These are phyloP conservation scores for Bucorvus abyssinicus DNA, from an alignment of 2,797 vertebrate species.

Conservation along the genomic window DNA sequence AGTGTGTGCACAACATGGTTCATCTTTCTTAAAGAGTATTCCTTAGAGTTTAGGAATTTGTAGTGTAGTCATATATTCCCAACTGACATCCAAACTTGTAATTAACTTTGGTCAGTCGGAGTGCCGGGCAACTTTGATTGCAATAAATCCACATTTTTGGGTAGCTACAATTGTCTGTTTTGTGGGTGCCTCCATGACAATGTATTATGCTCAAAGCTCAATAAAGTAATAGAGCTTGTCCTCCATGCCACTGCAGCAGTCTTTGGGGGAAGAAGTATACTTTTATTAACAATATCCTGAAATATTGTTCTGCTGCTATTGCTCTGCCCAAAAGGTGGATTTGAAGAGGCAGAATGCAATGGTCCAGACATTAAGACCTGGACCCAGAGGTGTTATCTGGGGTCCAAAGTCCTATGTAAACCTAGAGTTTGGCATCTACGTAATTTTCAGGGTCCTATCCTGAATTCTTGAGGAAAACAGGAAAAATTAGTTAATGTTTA, in stretches of 20 bases:
- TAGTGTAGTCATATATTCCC: too few species aligned
- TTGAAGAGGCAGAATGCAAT: background rate
- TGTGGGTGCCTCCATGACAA: background rate
- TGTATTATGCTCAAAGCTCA: background rate
- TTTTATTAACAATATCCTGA: background rate
- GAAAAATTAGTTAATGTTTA: background rate
- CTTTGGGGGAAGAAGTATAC: background rate
- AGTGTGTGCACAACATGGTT: too few species aligned
- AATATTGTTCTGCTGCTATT: background rate
- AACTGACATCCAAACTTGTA: too few species aligned
- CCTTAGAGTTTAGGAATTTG: too few species aligned
- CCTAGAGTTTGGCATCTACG: background rate
- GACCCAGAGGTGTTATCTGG: background rate
- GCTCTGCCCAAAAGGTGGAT: background rate
- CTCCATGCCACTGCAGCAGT: background rate
- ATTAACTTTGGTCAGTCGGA: too few species aligned
- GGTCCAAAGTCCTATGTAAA: background rate
- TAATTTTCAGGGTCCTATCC: background rate
- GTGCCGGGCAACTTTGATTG: too few species aligned
- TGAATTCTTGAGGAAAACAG: background rate
- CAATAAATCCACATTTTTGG: constrained; percentile 10
- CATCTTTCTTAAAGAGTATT: too few species aligned
- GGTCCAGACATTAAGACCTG: background rate
- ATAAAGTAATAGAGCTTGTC: background rate
- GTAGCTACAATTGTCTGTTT: too few species aligned